These are phyloP conservation scores for Eilema depressum DNA, from an alignment of 2,888 invertebrate genomes.

Conservation along the genomic window DNA sequence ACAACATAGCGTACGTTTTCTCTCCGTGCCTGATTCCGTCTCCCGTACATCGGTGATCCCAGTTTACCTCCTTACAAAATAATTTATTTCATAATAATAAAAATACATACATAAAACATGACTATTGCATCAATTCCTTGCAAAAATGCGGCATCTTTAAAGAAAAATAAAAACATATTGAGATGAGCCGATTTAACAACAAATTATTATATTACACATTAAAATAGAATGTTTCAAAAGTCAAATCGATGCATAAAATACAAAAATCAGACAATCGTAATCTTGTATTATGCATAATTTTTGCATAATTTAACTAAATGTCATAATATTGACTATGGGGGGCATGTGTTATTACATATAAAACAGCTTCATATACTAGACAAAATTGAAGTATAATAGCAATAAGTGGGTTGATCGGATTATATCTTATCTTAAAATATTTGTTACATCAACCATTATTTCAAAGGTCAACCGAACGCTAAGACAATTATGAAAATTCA, in stretches of 20 bases:
- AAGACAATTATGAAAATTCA: constrained; percentile 39
- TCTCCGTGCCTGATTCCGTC: no score
- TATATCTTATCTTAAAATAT: constrained; percentile 24
- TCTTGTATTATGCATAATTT: constrained; percentile 53
- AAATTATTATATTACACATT: constrained; percentile 38
- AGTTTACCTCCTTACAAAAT: no score
- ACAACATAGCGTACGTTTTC: no score
- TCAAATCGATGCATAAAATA: constrained; percentile 53
- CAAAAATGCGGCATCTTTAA: constrained; percentile 27
- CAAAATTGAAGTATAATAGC: constrained; percentile 32
- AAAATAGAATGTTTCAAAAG: constrained; percentile 36
- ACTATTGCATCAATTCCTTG: neutral
- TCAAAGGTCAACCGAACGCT: constrained; percentile 42
- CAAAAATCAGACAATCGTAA: constrained; percentile 48
- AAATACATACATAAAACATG: neutral
- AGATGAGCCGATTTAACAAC: constrained; percentile 28
- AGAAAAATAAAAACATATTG: constrained; percentile 29
- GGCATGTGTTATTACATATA: constrained; percentile 35
- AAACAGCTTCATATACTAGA: constrained; percentile 35
- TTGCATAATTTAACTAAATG: constrained; percentile 56
- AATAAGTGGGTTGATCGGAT: constrained; percentile 34
- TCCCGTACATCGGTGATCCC: no score
- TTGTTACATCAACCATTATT: constrained; percentile 33
- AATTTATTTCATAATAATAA: neutral
- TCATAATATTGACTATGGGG: constrained; percentile 56